phyloP scores from a whole-genome alignment of 2,113 vertebrate species.

The Eolophus roseicapilla region DNA sequence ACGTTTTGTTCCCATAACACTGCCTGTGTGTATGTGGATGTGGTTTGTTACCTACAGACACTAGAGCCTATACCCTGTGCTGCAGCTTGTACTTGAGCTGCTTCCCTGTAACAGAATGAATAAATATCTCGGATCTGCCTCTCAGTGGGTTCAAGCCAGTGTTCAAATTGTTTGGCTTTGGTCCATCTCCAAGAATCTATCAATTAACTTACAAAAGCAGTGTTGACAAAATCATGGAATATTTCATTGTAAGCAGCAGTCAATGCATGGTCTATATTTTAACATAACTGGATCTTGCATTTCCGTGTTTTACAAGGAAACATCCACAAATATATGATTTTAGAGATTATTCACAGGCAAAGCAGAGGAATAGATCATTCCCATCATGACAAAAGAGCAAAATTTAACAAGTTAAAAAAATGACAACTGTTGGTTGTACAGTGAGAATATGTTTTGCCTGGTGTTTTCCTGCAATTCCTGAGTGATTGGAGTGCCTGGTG shows the following conservation, averaged over 20 bases:
- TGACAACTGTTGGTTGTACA: rapidly evolving
- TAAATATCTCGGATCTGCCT: neutral
- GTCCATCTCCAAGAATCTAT: neutral
- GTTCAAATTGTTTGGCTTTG: neutral
- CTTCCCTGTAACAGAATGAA: neutral
- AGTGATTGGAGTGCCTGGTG: neutral
- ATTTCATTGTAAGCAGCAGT: neutral
- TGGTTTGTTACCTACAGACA: constrained; percentile 29
- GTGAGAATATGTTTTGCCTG: neutral
- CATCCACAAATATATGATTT: neutral
- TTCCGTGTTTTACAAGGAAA: neutral
- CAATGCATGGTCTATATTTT: neutral
- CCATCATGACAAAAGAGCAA: neutral
- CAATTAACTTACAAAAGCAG: neutral
- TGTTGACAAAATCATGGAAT: neutral
- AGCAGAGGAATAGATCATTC: neutral
- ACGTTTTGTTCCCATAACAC: constrained; percentile 39
- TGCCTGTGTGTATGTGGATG: neutral
- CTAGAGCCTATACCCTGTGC: neutral
- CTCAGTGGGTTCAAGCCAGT: neutral
- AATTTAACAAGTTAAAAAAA: neutral
- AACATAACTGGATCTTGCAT: neutral
- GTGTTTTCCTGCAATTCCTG: neutral
- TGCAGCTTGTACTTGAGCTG: neutral
- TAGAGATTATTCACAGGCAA: neutral